Base-by-base conservation (phyloP, 2,797 vertebrate genomes). In the Rhinichthys osculus region DNA sequence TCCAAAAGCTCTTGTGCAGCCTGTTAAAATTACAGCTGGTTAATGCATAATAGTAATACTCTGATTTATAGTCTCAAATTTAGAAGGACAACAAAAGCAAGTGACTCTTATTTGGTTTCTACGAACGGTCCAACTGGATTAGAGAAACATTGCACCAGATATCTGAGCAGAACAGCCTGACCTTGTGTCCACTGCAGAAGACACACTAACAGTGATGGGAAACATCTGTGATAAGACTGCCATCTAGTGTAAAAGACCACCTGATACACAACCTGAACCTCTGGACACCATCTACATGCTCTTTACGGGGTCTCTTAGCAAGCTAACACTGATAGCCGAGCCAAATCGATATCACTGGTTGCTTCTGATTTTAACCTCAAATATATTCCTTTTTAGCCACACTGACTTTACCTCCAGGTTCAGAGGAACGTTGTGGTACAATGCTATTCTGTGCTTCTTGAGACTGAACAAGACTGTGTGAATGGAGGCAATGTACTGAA, bases 231-330 rank as follows among this genome's bases (percentile, higher is more conserved):
- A 44, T 82, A 83, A 88, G 64, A 80, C 86, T 90, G 88, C 89
- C 90, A 90, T 91, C 89, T 88, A 88, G 87, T 91, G 90, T 70
- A 50, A 40, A 87, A 33, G 27, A 47, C 4, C 8, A 3, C 19
- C 40, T 74, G 69, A 70, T 66, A 83, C 44, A 81, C 40, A 67
- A 23, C n/a, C 44, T 70, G 16, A n/a, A 17, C 21, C 8, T 44
- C 10, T 23, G 16, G 59, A 52, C 81, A 30, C 16, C 5, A 59
- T 42, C 67, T 30, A 4, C n/a, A 59, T 11, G 11, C 17, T 23
- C 10, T 72, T 19, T 30, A 42, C 23, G 1, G 54, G 35, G 35
- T 17, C 19, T 64, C 77, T 79, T 30, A 44, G n/a, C 40, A 62
- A 73, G 35, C 19, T 47, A 38, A 38, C 64, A 10, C 5, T 52